phyloP scores from a whole-genome alignment of 2,113 vertebrate genomes.

The Brachyhypopomus occidentalis region DNA sequence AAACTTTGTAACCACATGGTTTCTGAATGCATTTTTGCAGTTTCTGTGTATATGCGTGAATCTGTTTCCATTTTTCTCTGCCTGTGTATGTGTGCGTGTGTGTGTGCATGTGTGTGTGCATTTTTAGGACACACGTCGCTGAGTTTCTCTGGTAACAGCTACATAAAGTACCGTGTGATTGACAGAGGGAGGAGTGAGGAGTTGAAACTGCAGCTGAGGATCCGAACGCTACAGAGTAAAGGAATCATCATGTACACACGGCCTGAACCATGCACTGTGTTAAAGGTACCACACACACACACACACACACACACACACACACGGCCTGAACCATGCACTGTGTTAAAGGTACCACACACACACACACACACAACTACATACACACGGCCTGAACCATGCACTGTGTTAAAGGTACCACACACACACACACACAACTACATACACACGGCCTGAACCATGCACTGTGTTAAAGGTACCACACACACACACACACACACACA shows the following conservation, averaged over 20 bases:
- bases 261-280: slow-evolving; percentile 86
- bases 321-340: neutral
- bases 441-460: no score
- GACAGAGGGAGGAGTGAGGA: slow-evolving; percentile 83
- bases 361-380: slow-evolving; percentile 21
- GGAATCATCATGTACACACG: slow-evolving; percentile 95
- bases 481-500: no score
- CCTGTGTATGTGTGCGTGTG: slow-evolving; percentile 33
- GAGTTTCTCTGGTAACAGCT: slow-evolving; percentile 97
- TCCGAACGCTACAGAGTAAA: slow-evolving; percentile 90
- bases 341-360: neutral
- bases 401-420: no score
- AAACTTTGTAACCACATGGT: no score
- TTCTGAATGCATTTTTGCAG: no score
- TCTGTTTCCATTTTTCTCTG: no score
- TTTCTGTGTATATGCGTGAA: no score
- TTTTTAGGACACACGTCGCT: slow-evolving; percentile 89
- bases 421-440: no score
- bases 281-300: slow-evolving; percentile 80
- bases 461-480: no score
- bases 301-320: slow-evolving; percentile 24
- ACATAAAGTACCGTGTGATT: slow-evolving; percentile 92
- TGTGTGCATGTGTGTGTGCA: slow-evolving; percentile 39
- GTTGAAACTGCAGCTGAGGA: slow-evolving; percentile 89
- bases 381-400: no score